These are phyloP conservation scores for Brachionus paranguensis DNA, from an alignment of 1,140 invertebrate genomes.

Conservation along the genomic window DNA sequence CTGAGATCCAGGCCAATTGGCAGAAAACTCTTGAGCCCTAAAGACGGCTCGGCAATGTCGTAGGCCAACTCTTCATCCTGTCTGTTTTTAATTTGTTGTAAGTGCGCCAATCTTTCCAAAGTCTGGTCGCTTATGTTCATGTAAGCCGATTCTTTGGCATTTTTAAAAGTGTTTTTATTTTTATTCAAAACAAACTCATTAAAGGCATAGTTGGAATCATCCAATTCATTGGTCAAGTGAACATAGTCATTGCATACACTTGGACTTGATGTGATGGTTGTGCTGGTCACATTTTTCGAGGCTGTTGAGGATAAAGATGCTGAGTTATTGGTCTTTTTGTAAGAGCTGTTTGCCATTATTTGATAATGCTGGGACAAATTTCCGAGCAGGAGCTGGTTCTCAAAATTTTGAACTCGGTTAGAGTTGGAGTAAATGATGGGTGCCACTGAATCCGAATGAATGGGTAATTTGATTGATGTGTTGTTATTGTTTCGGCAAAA, in stretches of 20 bases:
- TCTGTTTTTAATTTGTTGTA: constrained; percentile 13
- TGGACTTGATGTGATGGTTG: background rate
- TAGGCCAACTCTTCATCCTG: constrained; percentile 22
- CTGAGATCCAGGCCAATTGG: background rate
- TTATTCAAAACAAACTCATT: background rate
- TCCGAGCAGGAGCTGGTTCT: background rate
- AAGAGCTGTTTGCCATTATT: background rate
- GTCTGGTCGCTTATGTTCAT: background rate
- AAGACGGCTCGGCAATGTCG: background rate
- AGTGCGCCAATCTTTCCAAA: background rate
- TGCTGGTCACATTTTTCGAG: constrained; percentile 1
- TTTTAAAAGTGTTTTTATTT: background rate
- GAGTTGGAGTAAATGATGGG: background rate
- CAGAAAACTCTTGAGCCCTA: background rate
- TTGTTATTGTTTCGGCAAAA: background rate
- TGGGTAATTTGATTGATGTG: background rate
- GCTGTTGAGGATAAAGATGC: background rate
- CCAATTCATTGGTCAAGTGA: background rate
- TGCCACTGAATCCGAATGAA: background rate
- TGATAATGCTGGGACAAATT: background rate
- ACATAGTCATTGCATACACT: background rate
- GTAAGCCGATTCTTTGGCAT: background rate
- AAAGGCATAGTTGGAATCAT: background rate
- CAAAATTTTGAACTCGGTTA: background rate
- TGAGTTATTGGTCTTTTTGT: background rate